Evolutionary conservation across 2,113 vertebrate species (phyloP), one percentile per base, ranked within the genome.

Genomic region (Megaptera novaeangliae): DNA sequence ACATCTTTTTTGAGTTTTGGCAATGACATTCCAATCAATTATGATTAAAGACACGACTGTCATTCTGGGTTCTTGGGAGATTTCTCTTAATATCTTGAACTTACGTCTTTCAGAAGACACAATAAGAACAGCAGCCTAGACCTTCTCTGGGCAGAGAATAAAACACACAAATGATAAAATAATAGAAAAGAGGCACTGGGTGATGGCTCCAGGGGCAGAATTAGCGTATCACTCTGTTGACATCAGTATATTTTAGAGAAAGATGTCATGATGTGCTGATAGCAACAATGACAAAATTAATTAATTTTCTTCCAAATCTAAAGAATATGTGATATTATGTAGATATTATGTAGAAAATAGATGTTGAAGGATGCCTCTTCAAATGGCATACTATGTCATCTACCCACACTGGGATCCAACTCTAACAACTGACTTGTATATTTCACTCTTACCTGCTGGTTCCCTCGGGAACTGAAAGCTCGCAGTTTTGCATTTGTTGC

Each of bases 11-110:
- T 75, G 27, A 81, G 63, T 74, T 72, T 72, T 72, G 15, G 86
- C 29, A 80, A 44, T 39, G 41, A 49, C 64, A 81, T 49, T 81
- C 15, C 11, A 39, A 93, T 96, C 75, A 57, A 59, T 66, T 94
- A 57, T 46, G 17, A 63, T 66, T 84, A 52, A 88, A 55, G 23
- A 83, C 29, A 61, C 21, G 64, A 63, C 52, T 57, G 87, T 75
- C 55, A 41, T 34, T 55, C 17, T 77, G 52, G 46, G 36, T 27
- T 93, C 23, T 21, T 8, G 20, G 75, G 61, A 31, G 15, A 71
- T 13, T 80, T 66, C 23, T 87, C 64, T 86, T 64, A 18, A 55
- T n/a, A 78, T 23, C 31, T 41, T 27, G 12, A 92, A 49, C 11
- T 59, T 88, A 3, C 1, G 12, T 94, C 36, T 72, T 63, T 55